Evolutionary conservation across 2,113 vertebrate species (phyloP), one percentile per base, ranked within the genome.

Genomic region (Podiceps cristatus): DNA sequence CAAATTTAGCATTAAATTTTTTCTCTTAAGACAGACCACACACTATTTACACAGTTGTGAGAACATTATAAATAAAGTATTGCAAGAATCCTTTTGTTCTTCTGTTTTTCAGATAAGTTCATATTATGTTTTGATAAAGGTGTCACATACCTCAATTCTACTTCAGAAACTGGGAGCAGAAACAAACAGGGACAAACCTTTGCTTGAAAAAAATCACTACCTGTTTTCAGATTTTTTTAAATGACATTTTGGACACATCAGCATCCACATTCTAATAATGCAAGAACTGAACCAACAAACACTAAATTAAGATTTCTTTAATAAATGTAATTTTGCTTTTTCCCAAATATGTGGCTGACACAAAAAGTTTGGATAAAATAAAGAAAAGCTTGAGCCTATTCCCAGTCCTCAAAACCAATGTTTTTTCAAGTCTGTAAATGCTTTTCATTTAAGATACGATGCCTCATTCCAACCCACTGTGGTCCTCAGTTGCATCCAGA

Each of bases 41-140:
- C 9, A 77, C 13, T 68, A 77, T 78, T 86, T 88, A 88, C 22
- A 82, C 25, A 69, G 53, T 71, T 23, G 8, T 67, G 49, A 97
- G 20, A 93, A 92, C 3, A 35, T 59, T 42, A 76, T 55, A 90
- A 97, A 87, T 68, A 50, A 93, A 95, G 6, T 40, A 95, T 66
- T 88, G 71, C 74, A 91, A 88, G 84, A 79, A 86, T 67, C n/a
- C 62, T 86, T 88, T 75, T 68, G 25, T 47, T 78, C 20, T 60
- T 86, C 52, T 47, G 45, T 52, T 44, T 93, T 86, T 49, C 94
- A 97, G 92, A 29, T n/a, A 73, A 84, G 17, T 59, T 63, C 81
- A 31, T 10, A 5, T 42, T 69, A 37, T 18, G 22, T 53, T 92
- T 91, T 87, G 53, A 58, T 68, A 87, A 86, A 89, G 17, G 15